Evolutionary conservation across 2,888 invertebrate genomes (phyloP), one percentile per base, ranked within the genome.

Genomic region (Clivina fossor): DNA sequence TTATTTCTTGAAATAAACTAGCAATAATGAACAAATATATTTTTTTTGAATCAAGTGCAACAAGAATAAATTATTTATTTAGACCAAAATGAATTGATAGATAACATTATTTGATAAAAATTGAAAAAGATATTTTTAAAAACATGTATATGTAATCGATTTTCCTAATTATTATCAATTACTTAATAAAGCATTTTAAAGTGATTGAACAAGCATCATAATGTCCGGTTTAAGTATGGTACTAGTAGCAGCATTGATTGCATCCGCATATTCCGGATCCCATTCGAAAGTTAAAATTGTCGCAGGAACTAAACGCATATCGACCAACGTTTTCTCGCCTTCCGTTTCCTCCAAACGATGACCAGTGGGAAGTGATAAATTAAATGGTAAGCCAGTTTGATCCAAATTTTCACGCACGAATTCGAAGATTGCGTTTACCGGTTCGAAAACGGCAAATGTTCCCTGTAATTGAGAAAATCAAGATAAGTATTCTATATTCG

Each of bases 371-470:
- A 82, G 78, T 53, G 79, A 78, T n/a, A 93, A 76, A 3, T 78
- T 66, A 72, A 92, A 93, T 0, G 88, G 85, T 50, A 84, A 74
- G 9, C 82, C 80, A 65, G 81, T 78, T 58, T 83, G 81, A 60
- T 82, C 80, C 24, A 95, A 72, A 69, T 87, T 85, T 60, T 92
- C 90, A 67, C 81, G 79, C 0, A 94, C 85, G 71, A 92, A 94
- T 57, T 87, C 85, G 60, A 84, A 76, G n/a, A 94, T 79, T 60
- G 85, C 83, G 1, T 74, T 71, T 61, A 88, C 80, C 60, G 85
- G 87, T 69, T 94, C 94, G 68, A 86, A 84, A 0, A 93, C 88
- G 43, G 85, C 85, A 72, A 95, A 95, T 2, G 93, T 94, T 5
- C 93, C 94, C 86, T 94, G 78, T 9, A 80, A 75, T 60, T 19